Conservation (phyloP, 2,888 invertebrate genomes). For the Macropis europaea region DNA sequence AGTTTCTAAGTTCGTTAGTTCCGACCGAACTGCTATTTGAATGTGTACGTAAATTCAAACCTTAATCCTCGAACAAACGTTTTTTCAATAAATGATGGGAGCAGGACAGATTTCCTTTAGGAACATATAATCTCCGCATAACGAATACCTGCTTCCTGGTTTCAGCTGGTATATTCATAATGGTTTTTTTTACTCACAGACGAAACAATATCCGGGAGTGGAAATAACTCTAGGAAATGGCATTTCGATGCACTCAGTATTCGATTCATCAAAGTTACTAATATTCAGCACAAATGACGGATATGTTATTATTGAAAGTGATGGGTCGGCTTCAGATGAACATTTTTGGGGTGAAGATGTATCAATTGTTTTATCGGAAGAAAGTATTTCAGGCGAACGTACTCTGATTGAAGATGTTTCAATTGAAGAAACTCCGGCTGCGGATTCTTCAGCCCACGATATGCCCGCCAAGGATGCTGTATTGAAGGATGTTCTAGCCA, state of each 20-base stretch:
- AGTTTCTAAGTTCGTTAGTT: neutral
- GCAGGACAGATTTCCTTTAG: conserved; percentile 17
- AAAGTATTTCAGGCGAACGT: too few species aligned
- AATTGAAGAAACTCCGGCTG: too few species aligned
- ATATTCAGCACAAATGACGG: neutral
- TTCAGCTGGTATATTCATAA: conserved; percentile 1
- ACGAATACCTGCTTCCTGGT: neutral
- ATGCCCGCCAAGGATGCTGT: too few species aligned
- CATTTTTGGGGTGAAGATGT: too few species aligned
- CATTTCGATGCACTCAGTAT: neutral
- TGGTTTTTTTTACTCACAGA: neutral
- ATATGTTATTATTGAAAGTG: too few species aligned
- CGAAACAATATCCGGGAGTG: neutral
- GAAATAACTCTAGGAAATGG: conserved; percentile 7
- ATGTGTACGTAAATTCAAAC: neutral
- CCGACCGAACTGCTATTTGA: neutral
- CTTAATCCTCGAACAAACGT: neutral
- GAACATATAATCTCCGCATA: conserved; percentile 2
- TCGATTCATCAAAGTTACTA: neutral
- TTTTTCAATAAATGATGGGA: conserved; percentile 5
- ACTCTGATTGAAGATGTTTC: too few species aligned
- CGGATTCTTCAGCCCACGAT: too few species aligned
- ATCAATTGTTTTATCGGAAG: too few species aligned
- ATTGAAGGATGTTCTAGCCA: too few species aligned
- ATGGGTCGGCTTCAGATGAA: too few species aligned